phyloP scores from a whole-genome alignment of 1,140 invertebrate genomes.

The Spodoptera litura region DNA sequence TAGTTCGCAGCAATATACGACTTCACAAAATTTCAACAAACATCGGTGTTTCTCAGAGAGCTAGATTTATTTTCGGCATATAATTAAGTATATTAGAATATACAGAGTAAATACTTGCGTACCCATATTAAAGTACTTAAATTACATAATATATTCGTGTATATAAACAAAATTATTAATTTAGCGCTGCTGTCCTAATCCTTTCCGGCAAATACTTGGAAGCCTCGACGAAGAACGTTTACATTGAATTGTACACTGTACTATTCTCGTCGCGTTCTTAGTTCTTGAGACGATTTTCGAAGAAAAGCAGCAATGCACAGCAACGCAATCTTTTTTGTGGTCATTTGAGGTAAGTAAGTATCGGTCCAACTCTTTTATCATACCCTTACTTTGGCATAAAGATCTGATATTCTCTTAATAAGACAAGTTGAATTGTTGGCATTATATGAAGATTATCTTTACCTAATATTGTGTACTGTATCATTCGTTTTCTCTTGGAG shows the following conservation, averaged over 20 bases:
- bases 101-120: too few species aligned
- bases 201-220: not conserved
- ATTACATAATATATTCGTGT: too few species aligned
- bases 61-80: too few species aligned
- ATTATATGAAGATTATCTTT: too few species aligned
- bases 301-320: slow-evolving; percentile 22
- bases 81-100: too few species aligned
- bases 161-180: slow-evolving; percentile 26
- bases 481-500: too few species aligned
- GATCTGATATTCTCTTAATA: not conserved
- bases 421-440: too few species aligned
- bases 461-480: too few species aligned
- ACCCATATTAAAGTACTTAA: too few species aligned
- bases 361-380: not conserved
- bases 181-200: not conserved
- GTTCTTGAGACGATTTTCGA: not conserved
- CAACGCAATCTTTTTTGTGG: not conserved
- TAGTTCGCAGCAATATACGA: too few species aligned
- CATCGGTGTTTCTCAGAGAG: too few species aligned
- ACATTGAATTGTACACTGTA: not conserved
- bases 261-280: not conserved
- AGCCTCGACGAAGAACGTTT: not conserved
- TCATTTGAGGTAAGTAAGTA: not conserved
- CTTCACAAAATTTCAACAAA: too few species aligned
- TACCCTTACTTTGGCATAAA: not conserved